Evolutionary conservation across 2,797 vertebrate species (phyloP).

Genomic region (Catostomus latipinnis): DNA sequence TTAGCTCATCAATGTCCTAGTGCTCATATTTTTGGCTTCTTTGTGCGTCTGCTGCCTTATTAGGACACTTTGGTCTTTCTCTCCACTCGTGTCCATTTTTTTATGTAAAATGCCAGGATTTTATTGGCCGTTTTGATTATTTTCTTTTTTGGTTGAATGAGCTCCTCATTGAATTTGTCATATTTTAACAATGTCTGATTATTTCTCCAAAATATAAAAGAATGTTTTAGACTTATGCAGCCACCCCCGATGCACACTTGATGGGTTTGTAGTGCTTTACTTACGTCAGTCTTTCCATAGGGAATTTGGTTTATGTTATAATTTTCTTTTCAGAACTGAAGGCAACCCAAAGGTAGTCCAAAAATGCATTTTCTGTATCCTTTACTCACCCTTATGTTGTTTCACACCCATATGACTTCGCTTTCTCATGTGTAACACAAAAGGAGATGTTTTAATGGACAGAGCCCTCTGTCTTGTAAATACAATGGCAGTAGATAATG

Average conservation of each 20-base stretch:
- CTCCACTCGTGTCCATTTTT: not conserved
- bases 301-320: conserved; percentile 12
- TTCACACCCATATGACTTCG: too few relatives aligned
- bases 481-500: too few relatives aligned
- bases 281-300: conserved; percentile 7
- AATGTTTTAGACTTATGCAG: conserved; percentile 1
- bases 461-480: too few relatives aligned
- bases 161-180: not conserved
- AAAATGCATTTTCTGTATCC: too few relatives aligned
- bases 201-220: not conserved
- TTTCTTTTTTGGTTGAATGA: not conserved
- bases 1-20: conserved; percentile 19
- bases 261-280: not conserved
- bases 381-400: too few relatives aligned
- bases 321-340: not conserved
- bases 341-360: too few relatives aligned
- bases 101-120: conserved; percentile 3
- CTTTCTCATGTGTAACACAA: too few relatives aligned
- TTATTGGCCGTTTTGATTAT: not conserved
- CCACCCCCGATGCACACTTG: not conserved
- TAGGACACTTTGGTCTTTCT: not conserved
- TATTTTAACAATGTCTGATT: not conserved
- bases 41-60: conserved; percentile 10
- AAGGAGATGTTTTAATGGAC: too few relatives aligned
- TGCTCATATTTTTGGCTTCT: conserved; percentile 4